A percentile compares a stretch with the other conserved stretches of the same genome.
Conservation (phyloP, 2,888 invertebrate genomes). For the Lissonota sp. region DNA sequence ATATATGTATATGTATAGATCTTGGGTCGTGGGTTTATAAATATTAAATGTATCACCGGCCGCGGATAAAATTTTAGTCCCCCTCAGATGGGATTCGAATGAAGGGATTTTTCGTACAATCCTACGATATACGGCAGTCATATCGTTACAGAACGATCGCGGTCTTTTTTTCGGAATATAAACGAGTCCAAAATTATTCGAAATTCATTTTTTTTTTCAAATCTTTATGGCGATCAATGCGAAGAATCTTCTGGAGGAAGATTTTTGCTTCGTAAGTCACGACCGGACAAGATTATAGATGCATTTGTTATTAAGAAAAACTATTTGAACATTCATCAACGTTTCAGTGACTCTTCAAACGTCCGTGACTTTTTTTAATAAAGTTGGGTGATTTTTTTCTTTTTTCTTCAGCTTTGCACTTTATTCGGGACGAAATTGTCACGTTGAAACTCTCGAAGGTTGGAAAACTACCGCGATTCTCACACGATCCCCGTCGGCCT, state of each 20-base stretch:
- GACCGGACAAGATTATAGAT: too few species aligned
- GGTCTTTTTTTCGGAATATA: too few species aligned
- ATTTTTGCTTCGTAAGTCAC: too few species aligned
- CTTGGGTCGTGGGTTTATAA: constrained; percentile 11
- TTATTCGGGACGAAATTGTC: constrained; percentile 22
- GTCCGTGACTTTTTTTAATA: too few species aligned
- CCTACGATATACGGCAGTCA: background rate
- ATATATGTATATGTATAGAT: background rate
- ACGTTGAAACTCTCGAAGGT: constrained; percentile 3
- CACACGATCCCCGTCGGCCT: constrained; percentile 58
- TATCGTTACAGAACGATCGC: too few species aligned
- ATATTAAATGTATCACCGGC: constrained; percentile 30
- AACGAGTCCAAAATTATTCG: too few species aligned
- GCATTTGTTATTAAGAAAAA: too few species aligned
- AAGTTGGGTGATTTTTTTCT: too few species aligned
- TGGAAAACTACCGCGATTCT: constrained; percentile 30
- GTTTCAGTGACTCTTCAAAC: too few species aligned
- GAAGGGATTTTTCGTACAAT: constrained; percentile 13
- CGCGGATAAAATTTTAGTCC: constrained; percentile 14
- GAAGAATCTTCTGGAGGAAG: too few species aligned
- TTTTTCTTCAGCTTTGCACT: background rate
- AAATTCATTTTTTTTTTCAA: background rate
- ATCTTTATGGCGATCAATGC: background rate
- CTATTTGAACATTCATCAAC: too few species aligned
- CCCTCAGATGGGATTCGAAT: constrained; percentile 3